A percentile compares a stretch with the other conserved stretches of the same genome.
Conservation (phyloP, 2,797 vertebrate genomes). For the Rhinophrynus dorsalis region DNA sequence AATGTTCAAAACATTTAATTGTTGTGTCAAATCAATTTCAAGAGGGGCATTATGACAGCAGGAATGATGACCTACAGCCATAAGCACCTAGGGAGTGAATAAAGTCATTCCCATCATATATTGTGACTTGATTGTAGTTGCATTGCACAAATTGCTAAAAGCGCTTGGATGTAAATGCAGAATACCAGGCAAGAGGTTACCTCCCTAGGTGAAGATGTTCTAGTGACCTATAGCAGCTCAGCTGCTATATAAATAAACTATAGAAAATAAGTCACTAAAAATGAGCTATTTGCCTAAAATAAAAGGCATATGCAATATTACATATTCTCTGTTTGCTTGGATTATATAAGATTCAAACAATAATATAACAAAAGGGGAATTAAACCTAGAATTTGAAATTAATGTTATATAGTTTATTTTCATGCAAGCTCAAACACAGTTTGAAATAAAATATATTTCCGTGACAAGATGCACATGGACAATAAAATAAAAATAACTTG, state of each 20-base stretch:
- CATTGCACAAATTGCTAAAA: slow-evolving; percentile 37
- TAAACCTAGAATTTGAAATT: not conserved
- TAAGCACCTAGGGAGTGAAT: not conserved
- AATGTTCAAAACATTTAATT: slow-evolving; percentile 45
- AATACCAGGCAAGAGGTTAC: slow-evolving; percentile 13
- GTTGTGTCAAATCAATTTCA: slow-evolving; percentile 38
- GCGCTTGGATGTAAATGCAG: slow-evolving; percentile 24
- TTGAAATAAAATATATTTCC: too few relatives aligned
- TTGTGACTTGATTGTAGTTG: slow-evolving; percentile 29
- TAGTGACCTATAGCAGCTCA: slow-evolving; percentile 23
- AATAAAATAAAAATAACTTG: too few relatives aligned
- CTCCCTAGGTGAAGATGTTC: slow-evolving; percentile 26
- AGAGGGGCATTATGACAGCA: slow-evolving; percentile 22
- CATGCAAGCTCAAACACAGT: too few relatives aligned
- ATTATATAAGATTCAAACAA: too few relatives aligned
- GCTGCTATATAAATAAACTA: slow-evolving; percentile 23
- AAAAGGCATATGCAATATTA: slow-evolving; percentile 4
- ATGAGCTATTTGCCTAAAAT: slow-evolving; percentile 32
- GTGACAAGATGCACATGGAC: too few relatives aligned
- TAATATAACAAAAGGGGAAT: slow-evolving; percentile 10
- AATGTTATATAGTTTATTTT: too few relatives aligned
- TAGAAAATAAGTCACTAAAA: slow-evolving; percentile 35
- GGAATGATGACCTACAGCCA: slow-evolving; percentile 26
- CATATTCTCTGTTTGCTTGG: slow-evolving; percentile 29
- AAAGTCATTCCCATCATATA: slow-evolving; percentile 11